These are phyloP conservation scores for Edolisoma coerulescens DNA, from an alignment of 2,113 vertebrate species.

Conservation along the genomic window DNA sequence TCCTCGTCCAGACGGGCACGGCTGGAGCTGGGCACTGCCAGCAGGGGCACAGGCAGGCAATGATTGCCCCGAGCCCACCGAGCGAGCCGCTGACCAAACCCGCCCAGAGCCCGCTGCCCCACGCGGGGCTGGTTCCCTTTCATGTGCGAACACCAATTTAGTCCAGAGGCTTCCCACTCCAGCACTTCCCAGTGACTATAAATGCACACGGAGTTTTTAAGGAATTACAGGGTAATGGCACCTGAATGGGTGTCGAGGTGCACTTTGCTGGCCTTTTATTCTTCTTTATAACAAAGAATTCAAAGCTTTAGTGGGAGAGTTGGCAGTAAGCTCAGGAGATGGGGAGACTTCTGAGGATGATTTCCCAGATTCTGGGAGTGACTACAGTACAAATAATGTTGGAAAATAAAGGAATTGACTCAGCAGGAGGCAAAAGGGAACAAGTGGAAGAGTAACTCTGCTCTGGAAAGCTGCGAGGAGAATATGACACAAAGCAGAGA, in stretches of 20 bases:
- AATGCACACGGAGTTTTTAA: not conserved
- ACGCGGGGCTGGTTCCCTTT: not conserved
- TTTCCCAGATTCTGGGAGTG: conserved; percentile 3
- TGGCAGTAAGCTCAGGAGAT: not conserved
- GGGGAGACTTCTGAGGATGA: not conserved
- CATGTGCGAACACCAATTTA: not conserved
- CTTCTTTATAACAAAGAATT: not conserved
- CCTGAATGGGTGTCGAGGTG: not conserved
- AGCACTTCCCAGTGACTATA: not conserved
- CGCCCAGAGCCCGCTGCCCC: not conserved
- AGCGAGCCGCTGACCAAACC: not conserved
- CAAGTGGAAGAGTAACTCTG: conserved; percentile 14
- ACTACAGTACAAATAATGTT: not conserved
- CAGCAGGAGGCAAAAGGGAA: conserved; percentile 23
- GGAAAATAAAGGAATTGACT: conserved; percentile 20
- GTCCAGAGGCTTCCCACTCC: not conserved
- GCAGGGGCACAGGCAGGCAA: not conserved
- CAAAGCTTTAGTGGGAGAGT: conserved; percentile 4
- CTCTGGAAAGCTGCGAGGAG: not conserved
- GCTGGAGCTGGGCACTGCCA: not conserved
- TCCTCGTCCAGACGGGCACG: not conserved
- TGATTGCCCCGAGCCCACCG: rapidly evolving
- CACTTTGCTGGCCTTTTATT: not conserved
- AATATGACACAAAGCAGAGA: not conserved
- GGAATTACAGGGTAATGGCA: not conserved